Evolutionary conservation across 30 jellyfish, hydroid and myxozoan genomes (phyloP).

Genomic region (Turritopsis rubra): DNA sequence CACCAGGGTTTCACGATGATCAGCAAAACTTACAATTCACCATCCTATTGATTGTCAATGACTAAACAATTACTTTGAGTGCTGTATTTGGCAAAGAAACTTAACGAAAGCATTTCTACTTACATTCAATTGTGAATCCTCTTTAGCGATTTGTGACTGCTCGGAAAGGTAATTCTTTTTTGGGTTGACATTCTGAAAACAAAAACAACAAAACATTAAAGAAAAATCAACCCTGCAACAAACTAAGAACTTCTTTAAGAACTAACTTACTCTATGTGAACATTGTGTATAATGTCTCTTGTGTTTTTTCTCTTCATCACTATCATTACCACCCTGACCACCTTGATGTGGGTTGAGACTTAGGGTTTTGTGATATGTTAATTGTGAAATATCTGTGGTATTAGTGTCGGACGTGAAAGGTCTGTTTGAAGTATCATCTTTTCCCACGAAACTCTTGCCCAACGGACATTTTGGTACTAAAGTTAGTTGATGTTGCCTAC

Average conservation of each 20-base stretch:
- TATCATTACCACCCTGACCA: neutral
- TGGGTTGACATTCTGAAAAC: too few relatives aligned
- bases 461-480: neutral
- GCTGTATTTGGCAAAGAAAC: too few relatives aligned
- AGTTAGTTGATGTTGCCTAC: neutral
- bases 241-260: too few relatives aligned
- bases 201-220: neutral
- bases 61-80: too few relatives aligned
- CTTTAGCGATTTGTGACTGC: neutral
- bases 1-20: too few relatives aligned
- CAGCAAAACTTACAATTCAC: too few relatives aligned
- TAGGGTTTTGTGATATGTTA: neutral
- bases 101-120: neutral
- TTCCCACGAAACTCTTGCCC: neutral
- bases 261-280: neutral
- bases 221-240: neutral
- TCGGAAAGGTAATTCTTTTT: neutral
- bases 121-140: neutral
- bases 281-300: neutral
- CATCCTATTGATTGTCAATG: too few relatives aligned
- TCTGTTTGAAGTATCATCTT: neutral
- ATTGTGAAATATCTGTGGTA: neutral
- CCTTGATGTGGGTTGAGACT: neutral
- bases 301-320: neutral
- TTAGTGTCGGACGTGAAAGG: neutral